phyloP scores from a whole-genome alignment of 2,113 vertebrate species.

The Balaeniceps rex region DNA sequence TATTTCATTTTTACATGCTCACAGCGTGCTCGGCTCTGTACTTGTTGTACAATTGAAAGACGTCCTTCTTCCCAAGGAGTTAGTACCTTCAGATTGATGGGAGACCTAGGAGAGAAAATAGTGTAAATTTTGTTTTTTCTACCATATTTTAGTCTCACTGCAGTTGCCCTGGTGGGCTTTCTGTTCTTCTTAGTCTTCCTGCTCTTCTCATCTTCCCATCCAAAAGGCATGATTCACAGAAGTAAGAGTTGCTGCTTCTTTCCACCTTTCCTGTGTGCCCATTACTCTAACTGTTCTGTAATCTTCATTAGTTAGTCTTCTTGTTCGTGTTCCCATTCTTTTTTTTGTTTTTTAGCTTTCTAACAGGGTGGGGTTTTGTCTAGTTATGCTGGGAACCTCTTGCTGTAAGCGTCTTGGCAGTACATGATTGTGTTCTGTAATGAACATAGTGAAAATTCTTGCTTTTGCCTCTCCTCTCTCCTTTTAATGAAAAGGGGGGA shows the following conservation, averaged over 20 bases:
- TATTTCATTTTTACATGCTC: not conserved
- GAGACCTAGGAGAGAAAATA: not conserved
- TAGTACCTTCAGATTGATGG: not conserved
- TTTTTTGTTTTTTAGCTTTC: not conserved
- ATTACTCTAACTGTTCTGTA: not conserved
- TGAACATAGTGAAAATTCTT: not conserved
- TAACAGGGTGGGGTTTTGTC: not conserved
- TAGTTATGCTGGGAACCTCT: not conserved
- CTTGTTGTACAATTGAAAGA: not conserved
- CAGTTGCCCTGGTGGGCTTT: not conserved
- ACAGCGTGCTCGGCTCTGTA: not conserved
- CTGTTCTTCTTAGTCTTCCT: not conserved
- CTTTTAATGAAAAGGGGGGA: not conserved
- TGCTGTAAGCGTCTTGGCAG: not conserved
- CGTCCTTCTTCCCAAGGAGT: not conserved
- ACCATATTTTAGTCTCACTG: not conserved
- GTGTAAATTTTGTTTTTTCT: not conserved
- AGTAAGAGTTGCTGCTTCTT: not conserved
- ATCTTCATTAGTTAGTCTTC: not conserved
- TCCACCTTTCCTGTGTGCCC: not conserved
- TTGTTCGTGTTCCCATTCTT: not conserved
- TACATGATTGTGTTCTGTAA: not conserved
- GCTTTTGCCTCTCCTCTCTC: not conserved
- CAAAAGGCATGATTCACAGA: not conserved
- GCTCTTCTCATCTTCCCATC: not conserved